These are phyloP conservation scores for Enteromius mattozi DNA, from an alignment of 2,797 vertebrate species.

Conservation along the genomic window DNA sequence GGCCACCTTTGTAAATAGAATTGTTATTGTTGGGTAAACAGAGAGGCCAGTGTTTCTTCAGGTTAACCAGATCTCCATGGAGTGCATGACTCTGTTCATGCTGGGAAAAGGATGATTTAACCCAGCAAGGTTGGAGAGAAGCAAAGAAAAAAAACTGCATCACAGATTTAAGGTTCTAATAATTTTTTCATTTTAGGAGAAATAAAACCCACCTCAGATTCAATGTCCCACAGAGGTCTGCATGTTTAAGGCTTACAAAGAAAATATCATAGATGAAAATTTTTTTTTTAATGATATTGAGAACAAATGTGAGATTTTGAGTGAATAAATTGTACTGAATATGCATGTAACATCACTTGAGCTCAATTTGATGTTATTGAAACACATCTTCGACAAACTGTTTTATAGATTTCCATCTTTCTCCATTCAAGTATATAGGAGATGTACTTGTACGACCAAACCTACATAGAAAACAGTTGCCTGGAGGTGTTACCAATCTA, in stretches of 20 bases:
- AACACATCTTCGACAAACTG: background rate
- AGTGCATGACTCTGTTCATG: slow-evolving; percentile 25
- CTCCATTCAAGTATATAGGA: background rate
- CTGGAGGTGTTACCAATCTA: background rate
- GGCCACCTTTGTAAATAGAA: slow-evolving; percentile 55
- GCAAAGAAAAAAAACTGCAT: background rate
- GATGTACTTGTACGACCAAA: background rate
- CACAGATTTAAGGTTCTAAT: background rate
- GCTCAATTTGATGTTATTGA: background rate
- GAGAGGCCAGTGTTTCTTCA: slow-evolving; percentile 32
- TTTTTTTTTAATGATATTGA: background rate
- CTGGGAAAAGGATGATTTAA: slow-evolving; percentile 29
- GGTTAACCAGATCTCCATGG: slow-evolving; percentile 49
- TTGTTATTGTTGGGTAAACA: slow-evolving; percentile 52
- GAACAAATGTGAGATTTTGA: background rate
- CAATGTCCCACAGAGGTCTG: background rate
- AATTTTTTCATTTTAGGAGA: background rate
- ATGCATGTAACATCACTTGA: background rate
- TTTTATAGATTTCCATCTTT: background rate
- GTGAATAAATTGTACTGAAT: background rate
- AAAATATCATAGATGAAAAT: background rate
- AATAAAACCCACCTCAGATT: background rate
- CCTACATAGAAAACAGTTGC: slow-evolving; percentile 17
- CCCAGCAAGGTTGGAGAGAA: slow-evolving; percentile 21
- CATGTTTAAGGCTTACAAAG: background rate